Evolutionary conservation across 2,888 invertebrate species (phyloP).

Genomic region (Brachypterus glaber): DNA sequence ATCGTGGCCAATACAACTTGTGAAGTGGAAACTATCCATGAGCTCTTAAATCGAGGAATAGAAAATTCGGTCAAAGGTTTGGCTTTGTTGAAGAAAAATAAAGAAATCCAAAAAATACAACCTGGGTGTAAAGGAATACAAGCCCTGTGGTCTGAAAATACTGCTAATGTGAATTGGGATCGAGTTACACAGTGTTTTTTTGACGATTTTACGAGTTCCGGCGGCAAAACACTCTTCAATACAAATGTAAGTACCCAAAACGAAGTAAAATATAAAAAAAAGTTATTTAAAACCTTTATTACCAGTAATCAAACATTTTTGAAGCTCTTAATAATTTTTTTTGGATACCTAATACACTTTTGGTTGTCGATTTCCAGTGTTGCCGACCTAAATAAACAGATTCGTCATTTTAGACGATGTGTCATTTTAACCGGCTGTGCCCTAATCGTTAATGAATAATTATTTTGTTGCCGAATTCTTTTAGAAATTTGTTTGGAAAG

Average conservation of each 20-base stretch:
- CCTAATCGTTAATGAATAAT: no score
- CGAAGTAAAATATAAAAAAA: no score
- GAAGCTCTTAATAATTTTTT: no score
- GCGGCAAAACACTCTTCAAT: slow-evolving; percentile 73
- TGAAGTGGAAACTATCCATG: slow-evolving; percentile 60
- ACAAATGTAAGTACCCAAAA: no score
- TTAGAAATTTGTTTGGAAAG: background rate
- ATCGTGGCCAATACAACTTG: slow-evolving; percentile 69
- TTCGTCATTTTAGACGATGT: no score
- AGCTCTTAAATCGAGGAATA: slow-evolving; percentile 47
- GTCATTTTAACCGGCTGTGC: no score
- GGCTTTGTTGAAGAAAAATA: slow-evolving; percentile 44
- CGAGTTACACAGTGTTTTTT: slow-evolving; percentile 71
- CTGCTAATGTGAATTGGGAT: slow-evolving; percentile 84
- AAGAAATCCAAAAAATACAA: slow-evolving; percentile 21
- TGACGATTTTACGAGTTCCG: slow-evolving; percentile 60
- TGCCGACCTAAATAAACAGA: no score
- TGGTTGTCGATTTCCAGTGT: no score
- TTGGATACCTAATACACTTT: no score
- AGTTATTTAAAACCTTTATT: no score
- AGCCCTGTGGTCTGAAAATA: slow-evolving; percentile 66
- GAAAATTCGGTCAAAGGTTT: slow-evolving; percentile 57
- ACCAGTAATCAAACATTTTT: no score
- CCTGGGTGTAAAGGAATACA: slow-evolving; percentile 47
- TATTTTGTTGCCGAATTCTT: background rate